Evolutionary conservation across 23 tunicate genomes (phyloP), one percentile per base, ranked within the genome.

Genomic region (Ascidia mentula): DNA sequence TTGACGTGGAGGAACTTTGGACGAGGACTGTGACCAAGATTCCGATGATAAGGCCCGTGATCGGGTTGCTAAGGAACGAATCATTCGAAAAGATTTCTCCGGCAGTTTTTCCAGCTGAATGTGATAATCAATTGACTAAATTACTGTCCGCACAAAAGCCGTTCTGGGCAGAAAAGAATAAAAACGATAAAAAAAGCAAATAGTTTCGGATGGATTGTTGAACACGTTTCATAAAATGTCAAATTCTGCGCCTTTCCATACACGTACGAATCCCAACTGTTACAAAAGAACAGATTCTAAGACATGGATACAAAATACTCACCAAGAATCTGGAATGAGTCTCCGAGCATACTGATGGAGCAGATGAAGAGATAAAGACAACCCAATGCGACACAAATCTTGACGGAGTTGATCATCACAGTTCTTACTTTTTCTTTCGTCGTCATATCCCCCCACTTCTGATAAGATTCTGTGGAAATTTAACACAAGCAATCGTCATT

Each of bases 1-100:
- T 89, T 36, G 99, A 89, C 18, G 99, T 95, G 31, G 99, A 95
- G 32, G 99, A 95, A 78, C 91, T 85, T 86, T 95, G 99, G 24
- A 91, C 95, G 13, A 95, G 74, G 0, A 95, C 99, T 0, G 99
- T 95, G 12, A 89, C 95, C 7, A 95, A 75, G 72, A 95, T 82
- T 0, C 99, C 99, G 36, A 95, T 80, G 86, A 87, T 89, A 0
- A 95, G 36, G 0, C 99, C 99, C n/a, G 91, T 78, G 40, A 86
- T 71, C 3, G 99, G 96, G 69, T 94, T 94, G 28, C 82, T 72
- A 0, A 95, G 78, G 60, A 89, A 71, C 8, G 84, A 90, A 38
- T 89, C 84, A 69, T 91, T 72, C 9, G 88, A 40, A 40, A 91
- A 91, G 6, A 91, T 86, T 37, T 82, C 87, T 0, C 97, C 97